phyloP scores from a whole-genome alignment of 2,797 vertebrate genomes.

The Mus minutoides region DNA sequence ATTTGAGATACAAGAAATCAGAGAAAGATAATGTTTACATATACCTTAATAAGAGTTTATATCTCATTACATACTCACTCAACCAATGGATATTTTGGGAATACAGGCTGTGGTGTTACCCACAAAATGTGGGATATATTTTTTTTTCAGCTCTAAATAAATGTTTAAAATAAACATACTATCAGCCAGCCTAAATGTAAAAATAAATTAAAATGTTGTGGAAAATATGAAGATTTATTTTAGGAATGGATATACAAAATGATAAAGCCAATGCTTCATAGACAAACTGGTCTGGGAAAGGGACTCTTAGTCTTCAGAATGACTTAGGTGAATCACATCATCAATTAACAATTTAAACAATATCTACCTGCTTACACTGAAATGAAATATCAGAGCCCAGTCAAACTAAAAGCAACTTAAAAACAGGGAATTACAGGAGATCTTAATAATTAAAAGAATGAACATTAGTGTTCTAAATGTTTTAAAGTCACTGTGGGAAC shows the following conservation, averaged over 20 bases:
- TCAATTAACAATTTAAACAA: not conserved
- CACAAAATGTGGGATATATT: not conserved
- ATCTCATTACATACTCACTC: not conserved
- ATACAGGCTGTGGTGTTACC: not conserved
- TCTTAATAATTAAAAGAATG: slow-evolving; percentile 9
- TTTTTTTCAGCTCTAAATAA: not conserved
- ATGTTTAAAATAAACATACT: not conserved
- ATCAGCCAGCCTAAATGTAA: not conserved
- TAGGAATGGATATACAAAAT: not conserved
- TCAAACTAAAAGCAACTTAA: not conserved
- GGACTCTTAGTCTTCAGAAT: not conserved
- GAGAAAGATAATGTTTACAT: not conserved
- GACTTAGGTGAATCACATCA: no score
- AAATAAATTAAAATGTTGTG: not conserved
- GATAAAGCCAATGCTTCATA: not conserved
- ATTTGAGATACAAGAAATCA: not conserved
- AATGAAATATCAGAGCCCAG: not conserved
- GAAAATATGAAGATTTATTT: not conserved
- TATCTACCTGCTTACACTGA: not conserved
- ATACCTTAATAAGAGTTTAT: not conserved
- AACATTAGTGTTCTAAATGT: not conserved
- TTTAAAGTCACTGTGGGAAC: not conserved
- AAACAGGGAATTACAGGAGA: not conserved
- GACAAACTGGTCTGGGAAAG: not conserved
- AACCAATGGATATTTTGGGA: not conserved